Evolutionary conservation across 2,888 invertebrate genomes (phyloP), one percentile per base, ranked within the genome.

Genomic region (Thelaira solivaga): DNA sequence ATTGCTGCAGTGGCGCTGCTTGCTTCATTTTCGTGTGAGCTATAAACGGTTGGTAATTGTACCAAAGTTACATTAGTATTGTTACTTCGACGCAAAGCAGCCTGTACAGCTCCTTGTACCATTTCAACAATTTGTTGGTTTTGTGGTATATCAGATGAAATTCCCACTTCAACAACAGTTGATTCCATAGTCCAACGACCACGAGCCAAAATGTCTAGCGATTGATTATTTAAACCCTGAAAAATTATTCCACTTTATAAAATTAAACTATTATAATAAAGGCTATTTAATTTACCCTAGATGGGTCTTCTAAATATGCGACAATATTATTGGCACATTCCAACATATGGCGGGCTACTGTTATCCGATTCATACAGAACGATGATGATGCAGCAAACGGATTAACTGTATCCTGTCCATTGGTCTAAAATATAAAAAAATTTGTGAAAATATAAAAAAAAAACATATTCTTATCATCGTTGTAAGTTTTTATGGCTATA

Each of bases 181-280:
- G 89, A 89, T 68, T 89, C 89, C 89, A 89, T 89, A 18, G 89
- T 89, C 86, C 89, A 89, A 53, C 88, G 88, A 0, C 89, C 89
- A n/a, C 89, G 89, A 34, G 89, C 86, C 78, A 89, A 82, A 45
- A 89, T 89, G 76, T 89, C 89, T 81, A 89, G 82, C 0, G 89
- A 85, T 26, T 87, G 84, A 80, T 89, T 89, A 73, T 89, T 89
- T 2, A 89, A 82, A n/a, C 89, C 89, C 82, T 88, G 78, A 29
- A 61, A 68, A 36, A 41, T 24, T 34, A 34, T 16, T 16, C 45
- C 31, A 20, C 18, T 24, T 45, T 3, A 34, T 34, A 34, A 34
- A 34, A 10, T 71, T 31, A 10, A 31, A 1, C 34, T 39, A 1
- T 39, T 6, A 26, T 6, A 6, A 26, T 39, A 13, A 39, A 39